These are phyloP conservation scores for Coregonus sp. DNA, from an alignment of 2,797 vertebrate species.

Conservation along the genomic window DNA sequence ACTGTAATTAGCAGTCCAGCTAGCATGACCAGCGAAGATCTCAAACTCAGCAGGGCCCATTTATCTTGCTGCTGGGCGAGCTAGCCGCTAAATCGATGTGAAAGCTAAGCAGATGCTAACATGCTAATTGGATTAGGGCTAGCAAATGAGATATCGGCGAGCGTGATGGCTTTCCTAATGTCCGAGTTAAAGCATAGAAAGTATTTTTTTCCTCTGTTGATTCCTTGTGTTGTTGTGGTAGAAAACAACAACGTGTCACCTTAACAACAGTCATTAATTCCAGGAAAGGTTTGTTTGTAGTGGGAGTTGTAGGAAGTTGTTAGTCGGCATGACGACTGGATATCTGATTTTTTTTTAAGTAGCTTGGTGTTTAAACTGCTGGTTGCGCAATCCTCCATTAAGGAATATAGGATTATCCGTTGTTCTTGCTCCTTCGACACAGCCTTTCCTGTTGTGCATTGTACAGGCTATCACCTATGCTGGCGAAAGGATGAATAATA, in stretches of 20 bases:
- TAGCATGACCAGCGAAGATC: not conserved
- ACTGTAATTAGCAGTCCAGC: not conserved
- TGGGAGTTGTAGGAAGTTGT: not conserved
- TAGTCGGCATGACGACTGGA: constrained; percentile 17
- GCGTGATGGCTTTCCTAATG: no score
- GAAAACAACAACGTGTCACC: not conserved
- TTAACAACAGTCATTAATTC: constrained; percentile 15
- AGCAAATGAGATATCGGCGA: not conserved
- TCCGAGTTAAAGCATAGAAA: not conserved
- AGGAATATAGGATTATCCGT: not conserved
- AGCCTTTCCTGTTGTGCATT: not conserved
- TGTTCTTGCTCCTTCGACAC: not conserved
- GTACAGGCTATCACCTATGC: not conserved
- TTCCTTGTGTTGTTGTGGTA: not conserved
- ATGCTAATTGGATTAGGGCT: not conserved
- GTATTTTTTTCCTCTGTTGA: not conserved
- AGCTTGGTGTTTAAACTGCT: not conserved
- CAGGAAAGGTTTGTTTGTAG: not conserved
- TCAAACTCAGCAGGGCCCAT: constrained; percentile 4
- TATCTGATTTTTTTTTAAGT: not conserved
- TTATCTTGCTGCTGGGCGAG: not conserved
- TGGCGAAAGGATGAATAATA: not conserved
- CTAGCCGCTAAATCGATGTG: not conserved
- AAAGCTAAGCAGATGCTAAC: not conserved
- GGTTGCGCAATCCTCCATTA: not conserved